Evolutionary conservation across 2,888 invertebrate species (phyloP).

Genomic region (Anodontia alba): DNA sequence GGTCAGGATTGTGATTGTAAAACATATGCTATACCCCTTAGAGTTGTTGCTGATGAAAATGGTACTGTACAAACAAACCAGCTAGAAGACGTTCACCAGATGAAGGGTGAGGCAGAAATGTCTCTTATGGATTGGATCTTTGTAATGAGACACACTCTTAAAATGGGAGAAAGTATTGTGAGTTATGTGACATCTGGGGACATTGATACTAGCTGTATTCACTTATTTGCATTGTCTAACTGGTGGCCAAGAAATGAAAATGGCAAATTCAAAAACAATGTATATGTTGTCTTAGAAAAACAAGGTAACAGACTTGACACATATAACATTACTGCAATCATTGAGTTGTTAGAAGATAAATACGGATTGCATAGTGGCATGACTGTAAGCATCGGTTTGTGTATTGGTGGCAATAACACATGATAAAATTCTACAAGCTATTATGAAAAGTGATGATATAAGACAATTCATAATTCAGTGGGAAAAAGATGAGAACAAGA

Average conservation of each 20-base stretch:
- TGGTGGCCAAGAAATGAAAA: constrained; percentile 38
- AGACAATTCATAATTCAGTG: neutral
- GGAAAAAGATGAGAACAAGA: neutral
- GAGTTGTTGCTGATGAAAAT: neutral
- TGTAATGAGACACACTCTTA: neutral
- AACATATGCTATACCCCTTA: neutral
- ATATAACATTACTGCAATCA: constrained; percentile 29
- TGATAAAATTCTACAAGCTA: neutral
- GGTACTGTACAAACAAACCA: constrained; percentile 20
- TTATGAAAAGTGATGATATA: neutral
- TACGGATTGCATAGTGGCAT: neutral
- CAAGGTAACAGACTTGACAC: constrained; percentile 6
- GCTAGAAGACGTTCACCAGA: constrained; percentile 11
- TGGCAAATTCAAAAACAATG: constrained; percentile 23
- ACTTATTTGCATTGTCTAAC: constrained; percentile 29
- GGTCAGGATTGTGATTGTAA: neutral
- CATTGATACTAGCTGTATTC: constrained; percentile 38
- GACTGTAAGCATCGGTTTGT: constrained; percentile 2
- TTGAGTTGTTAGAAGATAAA: constrained; percentile 12
- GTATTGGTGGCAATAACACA: constrained; percentile 34
- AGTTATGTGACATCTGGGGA: constrained; percentile 41
- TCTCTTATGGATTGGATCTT: constrained; percentile 34
- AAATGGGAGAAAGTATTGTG: constrained; percentile 9
- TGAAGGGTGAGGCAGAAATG: constrained; percentile 44
- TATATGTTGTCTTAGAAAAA: constrained; percentile 30